Conservation (phyloP, 2,888 invertebrate species). For the Machimus atricapillus region DNA sequence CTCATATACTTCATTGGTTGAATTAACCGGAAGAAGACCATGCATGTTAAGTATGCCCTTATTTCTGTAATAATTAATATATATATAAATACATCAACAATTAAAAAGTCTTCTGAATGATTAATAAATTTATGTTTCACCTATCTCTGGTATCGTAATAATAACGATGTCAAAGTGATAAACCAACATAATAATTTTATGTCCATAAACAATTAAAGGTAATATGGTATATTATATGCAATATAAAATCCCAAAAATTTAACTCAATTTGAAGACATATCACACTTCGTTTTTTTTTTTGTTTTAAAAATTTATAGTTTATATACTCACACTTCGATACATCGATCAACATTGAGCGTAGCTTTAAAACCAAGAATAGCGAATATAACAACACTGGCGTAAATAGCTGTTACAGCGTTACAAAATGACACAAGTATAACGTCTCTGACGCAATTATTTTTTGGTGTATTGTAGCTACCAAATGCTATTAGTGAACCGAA, state of each 20-base stretch:
- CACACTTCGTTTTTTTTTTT: not conserved
- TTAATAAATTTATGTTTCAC: not conserved
- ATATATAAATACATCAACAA: not conserved
- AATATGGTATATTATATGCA: not conserved
- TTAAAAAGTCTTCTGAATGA: not conserved
- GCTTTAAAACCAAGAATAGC: constrained; percentile 96
- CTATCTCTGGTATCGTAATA: not conserved
- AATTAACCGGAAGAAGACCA: constrained; percentile 59
- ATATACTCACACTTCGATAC: constrained; percentile 72
- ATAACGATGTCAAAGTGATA: not conserved
- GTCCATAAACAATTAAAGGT: constrained; percentile 45
- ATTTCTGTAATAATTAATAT: constrained; percentile 61
- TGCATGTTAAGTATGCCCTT: constrained; percentile 61
- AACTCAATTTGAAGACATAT: not conserved
- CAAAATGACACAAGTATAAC: constrained; percentile 90
- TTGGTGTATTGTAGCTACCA: constrained; percentile 92
- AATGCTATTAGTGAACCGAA: constrained; percentile 96
- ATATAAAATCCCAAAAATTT: not conserved
- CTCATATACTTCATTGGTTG: constrained; percentile 68
- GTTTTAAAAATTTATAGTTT: constrained; percentile 46
- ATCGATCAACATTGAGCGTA: constrained; percentile 85
- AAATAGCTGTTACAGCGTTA: constrained; percentile 92
- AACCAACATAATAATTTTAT: not conserved
- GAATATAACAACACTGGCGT: constrained; percentile 94
- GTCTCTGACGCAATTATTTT: constrained; percentile 93